Conservation (phyloP, 2,113 vertebrate species). For the Phodopus roborovskii region DNA sequence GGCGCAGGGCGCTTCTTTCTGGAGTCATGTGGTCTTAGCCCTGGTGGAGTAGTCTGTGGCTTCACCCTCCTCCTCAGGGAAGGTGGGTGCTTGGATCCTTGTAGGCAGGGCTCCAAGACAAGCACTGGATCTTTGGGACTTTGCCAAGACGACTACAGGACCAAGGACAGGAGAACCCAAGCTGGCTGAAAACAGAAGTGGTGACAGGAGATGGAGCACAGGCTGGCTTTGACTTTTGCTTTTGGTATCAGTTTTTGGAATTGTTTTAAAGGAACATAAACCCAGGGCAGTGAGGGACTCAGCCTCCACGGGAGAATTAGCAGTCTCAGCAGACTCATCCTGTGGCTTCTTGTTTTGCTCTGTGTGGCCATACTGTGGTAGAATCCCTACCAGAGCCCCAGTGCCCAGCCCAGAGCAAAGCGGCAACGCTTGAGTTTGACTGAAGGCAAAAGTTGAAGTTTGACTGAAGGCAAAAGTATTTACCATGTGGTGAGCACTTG, state of each 20-base stretch:
- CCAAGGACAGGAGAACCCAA: background rate
- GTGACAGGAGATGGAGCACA: background rate
- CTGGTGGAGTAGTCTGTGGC: background rate
- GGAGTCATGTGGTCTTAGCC: background rate
- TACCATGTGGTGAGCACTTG: background rate
- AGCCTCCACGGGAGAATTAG: background rate
- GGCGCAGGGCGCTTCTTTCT: background rate
- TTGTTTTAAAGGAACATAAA: background rate
- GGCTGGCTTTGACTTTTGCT: slow-evolving; percentile 16
- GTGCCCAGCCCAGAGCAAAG: background rate
- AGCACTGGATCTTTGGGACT: background rate
- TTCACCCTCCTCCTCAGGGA: background rate
- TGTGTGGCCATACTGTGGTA: background rate
- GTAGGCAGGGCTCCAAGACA: background rate
- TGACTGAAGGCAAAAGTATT: background rate
- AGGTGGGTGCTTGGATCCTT: background rate
- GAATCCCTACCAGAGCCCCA: background rate
- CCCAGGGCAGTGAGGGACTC: background rate
- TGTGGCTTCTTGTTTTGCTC: background rate
- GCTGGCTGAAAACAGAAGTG: background rate
- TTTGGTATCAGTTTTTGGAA: background rate
- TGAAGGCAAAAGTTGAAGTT: background rate
- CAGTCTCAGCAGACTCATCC: background rate
- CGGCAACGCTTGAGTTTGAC: background rate
- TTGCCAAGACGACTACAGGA: background rate